Evolutionary conservation across 2,113 vertebrate species (phyloP).

Genomic region (Silurus meridionalis): DNA sequence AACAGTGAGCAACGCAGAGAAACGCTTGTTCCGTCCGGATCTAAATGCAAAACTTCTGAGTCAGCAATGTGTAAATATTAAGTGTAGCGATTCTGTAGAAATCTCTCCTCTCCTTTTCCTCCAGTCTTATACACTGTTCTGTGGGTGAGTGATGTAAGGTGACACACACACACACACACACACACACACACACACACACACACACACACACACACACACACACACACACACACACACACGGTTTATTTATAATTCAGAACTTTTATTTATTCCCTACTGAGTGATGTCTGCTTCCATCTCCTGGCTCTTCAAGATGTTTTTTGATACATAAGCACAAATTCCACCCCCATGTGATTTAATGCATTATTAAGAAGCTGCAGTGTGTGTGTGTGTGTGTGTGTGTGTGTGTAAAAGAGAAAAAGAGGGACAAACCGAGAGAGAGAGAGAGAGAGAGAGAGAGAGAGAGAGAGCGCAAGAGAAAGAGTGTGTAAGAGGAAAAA

Average conservation of each 20-base stretch:
- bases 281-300: neutral
- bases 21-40: neutral
- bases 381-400: too few species aligned
- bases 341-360: neutral
- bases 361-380: too few species aligned
- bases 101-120: neutral
- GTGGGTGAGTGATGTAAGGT: neutral
- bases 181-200: neutral
- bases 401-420: neutral
- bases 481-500: neutral
- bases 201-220: neutral
- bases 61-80: neutral
- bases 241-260: neutral
- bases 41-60: neutral
- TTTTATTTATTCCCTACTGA: constrained; percentile 4
- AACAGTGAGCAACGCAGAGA: too few species aligned
- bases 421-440: neutral
- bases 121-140: neutral
- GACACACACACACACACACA: neutral
- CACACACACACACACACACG: neutral
- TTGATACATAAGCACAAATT: neutral
- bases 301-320: neutral
- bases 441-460: neutral
- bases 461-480: neutral
- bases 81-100: neutral